Percentiles rank a stretch among this genome's conserved stretches.
These are phyloP conservation scores for Drosophila tristis DNA, from an alignment of 1,140 invertebrate genomes.

Conservation along the genomic window DNA sequence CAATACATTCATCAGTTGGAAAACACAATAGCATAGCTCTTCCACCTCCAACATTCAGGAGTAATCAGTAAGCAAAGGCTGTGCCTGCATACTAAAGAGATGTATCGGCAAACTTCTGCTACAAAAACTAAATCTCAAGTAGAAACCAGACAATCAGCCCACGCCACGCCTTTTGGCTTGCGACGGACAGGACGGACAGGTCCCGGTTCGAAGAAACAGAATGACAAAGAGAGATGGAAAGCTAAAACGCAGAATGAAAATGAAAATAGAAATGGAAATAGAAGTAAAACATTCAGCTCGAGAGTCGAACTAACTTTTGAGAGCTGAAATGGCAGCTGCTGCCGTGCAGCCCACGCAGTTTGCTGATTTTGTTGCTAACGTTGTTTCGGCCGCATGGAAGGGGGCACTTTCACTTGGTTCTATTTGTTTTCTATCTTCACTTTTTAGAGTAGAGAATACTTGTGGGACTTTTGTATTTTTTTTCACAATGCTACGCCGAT, in stretches of 20 bases:
- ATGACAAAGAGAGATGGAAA: neutral
- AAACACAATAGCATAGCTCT: conserved; percentile 3
- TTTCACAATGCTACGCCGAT: conserved; percentile 54
- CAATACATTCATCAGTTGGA: conserved; percentile 11
- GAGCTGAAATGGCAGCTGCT: conserved; percentile 50
- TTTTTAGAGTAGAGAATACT: conserved; percentile 8
- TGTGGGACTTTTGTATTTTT: conserved; percentile 24
- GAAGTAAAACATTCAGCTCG: conserved; percentile 37
- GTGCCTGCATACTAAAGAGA: too few species aligned
- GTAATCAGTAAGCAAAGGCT: too few species aligned
- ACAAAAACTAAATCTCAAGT: conserved; percentile 21
- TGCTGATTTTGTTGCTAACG: conserved; percentile 46
- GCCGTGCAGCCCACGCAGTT: conserved; percentile 21
- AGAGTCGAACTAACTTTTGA: conserved; percentile 70
- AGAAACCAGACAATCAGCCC: conserved; percentile 30
- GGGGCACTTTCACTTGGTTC: conserved; percentile 46
- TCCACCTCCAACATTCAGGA: too few species aligned
- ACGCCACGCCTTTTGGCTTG: conserved; percentile 55
- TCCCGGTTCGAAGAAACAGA: too few species aligned
- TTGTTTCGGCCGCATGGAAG: conserved; percentile 5
- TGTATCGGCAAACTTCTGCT: conserved; percentile 26
- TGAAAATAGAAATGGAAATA: conserved; percentile 30
- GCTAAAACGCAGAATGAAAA: conserved; percentile 24
- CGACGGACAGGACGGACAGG: conserved; percentile 8
- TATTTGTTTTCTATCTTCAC: conserved; percentile 34